These are phyloP conservation scores for Noctilio leporinus DNA, from an alignment of 2,113 vertebrate species.

Conservation along the genomic window DNA sequence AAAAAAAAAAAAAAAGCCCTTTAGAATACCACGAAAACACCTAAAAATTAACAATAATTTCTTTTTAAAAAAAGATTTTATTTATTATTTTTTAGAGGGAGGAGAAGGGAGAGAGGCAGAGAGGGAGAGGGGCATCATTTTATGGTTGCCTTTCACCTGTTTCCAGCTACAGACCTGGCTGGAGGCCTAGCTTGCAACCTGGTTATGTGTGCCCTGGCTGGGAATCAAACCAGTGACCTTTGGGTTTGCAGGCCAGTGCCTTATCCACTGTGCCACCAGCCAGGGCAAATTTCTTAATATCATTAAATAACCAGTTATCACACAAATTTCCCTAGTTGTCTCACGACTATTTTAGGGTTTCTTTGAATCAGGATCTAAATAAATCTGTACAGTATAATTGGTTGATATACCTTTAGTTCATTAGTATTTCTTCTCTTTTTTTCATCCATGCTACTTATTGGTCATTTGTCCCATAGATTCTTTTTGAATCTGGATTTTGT, in stretches of 20 bases:
- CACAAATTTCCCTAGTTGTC: neutral
- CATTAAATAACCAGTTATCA: neutral
- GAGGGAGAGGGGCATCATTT: too few species aligned
- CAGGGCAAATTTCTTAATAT: constrained; percentile 1
- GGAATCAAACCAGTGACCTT: too few species aligned
- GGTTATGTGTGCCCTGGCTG: too few species aligned
- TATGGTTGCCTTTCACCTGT: too few species aligned
- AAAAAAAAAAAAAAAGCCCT: too few species aligned
- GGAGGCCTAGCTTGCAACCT: too few species aligned
- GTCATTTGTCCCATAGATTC: neutral
- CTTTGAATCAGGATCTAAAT: neutral
- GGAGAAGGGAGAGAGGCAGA: too few species aligned
- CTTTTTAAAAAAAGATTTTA: too few species aligned
- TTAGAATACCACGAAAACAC: neutral
- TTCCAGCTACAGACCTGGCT: too few species aligned
- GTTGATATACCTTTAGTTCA: neutral
- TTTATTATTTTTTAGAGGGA: too few species aligned
- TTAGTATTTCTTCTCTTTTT: neutral
- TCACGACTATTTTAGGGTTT: neutral
- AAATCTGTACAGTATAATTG: neutral
- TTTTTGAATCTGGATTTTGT: neutral
- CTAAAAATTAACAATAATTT: neutral
- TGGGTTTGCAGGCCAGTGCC: too few species aligned
- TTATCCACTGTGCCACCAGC: too few species aligned
- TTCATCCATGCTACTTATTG: neutral